These are phyloP conservation scores for Hydropotes inermis DNA, from an alignment of 2,113 vertebrate genomes.

Conservation along the genomic window DNA sequence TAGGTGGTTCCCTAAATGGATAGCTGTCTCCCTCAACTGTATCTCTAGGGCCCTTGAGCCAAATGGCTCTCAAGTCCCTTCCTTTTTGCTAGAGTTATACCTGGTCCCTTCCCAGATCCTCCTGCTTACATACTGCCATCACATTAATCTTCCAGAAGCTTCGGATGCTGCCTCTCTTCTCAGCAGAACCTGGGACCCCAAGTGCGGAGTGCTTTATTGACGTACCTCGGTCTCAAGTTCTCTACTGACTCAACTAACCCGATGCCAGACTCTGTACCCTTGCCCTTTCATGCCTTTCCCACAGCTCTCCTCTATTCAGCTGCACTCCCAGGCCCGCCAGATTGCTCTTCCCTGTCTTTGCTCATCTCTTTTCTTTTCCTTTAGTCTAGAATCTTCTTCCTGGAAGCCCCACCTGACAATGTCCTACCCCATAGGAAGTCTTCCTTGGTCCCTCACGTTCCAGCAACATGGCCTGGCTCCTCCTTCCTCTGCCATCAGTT, in stretches of 20 bases:
- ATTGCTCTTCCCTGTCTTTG: neutral
- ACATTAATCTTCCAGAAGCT: neutral
- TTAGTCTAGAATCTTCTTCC: neutral
- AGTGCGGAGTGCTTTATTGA: rapidly evolving
- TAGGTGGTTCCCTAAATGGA: neutral
- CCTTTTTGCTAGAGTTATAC: neutral
- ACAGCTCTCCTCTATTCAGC: rapidly evolving
- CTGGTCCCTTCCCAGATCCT: neutral
- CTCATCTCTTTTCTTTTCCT: neutral
- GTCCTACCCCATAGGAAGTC: neutral
- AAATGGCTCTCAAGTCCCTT: neutral
- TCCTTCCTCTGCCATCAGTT: neutral
- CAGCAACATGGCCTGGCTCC: neutral
- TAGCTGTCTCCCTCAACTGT: neutral
- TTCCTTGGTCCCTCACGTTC: neutral
- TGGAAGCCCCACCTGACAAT: neutral
- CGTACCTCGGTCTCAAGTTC: neutral
- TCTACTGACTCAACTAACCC: neutral
- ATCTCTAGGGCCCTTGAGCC: neutral
- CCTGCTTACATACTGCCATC: neutral
- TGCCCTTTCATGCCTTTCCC: neutral
- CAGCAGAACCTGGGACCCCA: neutral
- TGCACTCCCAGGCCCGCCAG: too few relatives aligned
- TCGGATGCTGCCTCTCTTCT: neutral
- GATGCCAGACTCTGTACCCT: neutral